phyloP scores from a whole-genome alignment of 92 coral and sea anemone species.

The Phenganax subtilis region DNA sequence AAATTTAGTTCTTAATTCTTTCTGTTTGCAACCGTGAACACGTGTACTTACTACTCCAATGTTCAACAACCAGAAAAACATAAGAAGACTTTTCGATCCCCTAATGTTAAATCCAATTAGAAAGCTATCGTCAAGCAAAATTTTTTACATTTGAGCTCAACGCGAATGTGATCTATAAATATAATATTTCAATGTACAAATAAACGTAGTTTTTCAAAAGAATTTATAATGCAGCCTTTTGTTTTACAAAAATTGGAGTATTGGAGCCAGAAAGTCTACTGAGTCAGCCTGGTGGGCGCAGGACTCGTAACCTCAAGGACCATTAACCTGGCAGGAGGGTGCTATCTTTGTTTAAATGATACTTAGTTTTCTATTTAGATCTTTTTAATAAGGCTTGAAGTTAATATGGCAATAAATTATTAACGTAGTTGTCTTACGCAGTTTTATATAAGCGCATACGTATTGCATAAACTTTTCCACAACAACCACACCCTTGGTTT shows the following conservation, averaged over 20 bases:
- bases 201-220: neutral
- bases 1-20: no score
- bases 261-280: constrained; percentile 36
- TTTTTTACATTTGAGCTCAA: neutral
- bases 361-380: constrained; percentile 15
- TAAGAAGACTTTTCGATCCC: no score
- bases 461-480: no score
- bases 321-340: constrained; percentile 40
- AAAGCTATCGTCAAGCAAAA: neutral
- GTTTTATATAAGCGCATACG: neutral
- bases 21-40: no score
- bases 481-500: no score
- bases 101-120: neutral
- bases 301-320: constrained; percentile 6
- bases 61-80: no score
- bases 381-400: neutral
- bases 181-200: neutral
- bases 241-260: neutral
- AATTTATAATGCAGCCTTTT: neutral
- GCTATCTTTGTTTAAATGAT: neutral
- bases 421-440: neutral
- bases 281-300: constrained; percentile 33
- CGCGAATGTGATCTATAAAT: neutral
- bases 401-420: neutral
- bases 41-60: no score